phyloP scores from a whole-genome alignment of 2,113 vertebrate genomes.

The Notothenia coriiceps region DNA sequence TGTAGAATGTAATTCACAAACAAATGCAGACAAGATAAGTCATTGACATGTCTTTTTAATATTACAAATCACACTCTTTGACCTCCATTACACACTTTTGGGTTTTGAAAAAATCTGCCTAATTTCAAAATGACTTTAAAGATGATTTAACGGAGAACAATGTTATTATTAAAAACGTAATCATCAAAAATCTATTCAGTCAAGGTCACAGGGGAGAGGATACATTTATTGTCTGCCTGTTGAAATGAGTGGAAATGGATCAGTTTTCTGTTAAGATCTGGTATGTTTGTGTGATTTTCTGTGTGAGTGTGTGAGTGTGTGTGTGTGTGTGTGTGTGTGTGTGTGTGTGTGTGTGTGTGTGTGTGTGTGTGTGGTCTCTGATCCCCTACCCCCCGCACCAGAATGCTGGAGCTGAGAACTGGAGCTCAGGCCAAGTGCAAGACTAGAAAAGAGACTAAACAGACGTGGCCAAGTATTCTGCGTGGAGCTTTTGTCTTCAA shows the following conservation, averaged over 20 bases:
- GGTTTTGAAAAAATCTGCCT: background rate
- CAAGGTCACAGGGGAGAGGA: background rate
- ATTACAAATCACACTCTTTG: background rate
- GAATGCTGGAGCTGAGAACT: constrained; percentile 59
- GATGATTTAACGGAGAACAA: background rate
- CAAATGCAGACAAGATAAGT: background rate
- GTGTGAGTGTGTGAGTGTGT: no score
- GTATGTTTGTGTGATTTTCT: constrained; percentile 24
- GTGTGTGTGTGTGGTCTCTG: constrained; percentile 75
- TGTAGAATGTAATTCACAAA: background rate
- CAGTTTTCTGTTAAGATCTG: constrained; percentile 40
- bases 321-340: constrained; percentile 13
- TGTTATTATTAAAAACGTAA: background rate
- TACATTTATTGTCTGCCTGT: constrained; percentile 35
- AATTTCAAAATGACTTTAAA: background rate
- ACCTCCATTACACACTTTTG: background rate
- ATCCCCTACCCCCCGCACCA: constrained; percentile 67
- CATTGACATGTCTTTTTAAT: background rate
- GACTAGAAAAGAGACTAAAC: constrained; percentile 59
- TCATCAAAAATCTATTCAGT: background rate
- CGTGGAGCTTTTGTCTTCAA: constrained; percentile 61
- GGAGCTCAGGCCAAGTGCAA: constrained; percentile 56
- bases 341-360: constrained; percentile 45
- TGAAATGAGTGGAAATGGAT: constrained; percentile 49
- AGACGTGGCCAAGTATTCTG: constrained; percentile 58